A percentile compares a stretch with the other conserved stretches of the same genome.
Evolutionary conservation across 2,888 invertebrate genomes (phyloP).

Genomic region (Epirrhoe alternata): DNA sequence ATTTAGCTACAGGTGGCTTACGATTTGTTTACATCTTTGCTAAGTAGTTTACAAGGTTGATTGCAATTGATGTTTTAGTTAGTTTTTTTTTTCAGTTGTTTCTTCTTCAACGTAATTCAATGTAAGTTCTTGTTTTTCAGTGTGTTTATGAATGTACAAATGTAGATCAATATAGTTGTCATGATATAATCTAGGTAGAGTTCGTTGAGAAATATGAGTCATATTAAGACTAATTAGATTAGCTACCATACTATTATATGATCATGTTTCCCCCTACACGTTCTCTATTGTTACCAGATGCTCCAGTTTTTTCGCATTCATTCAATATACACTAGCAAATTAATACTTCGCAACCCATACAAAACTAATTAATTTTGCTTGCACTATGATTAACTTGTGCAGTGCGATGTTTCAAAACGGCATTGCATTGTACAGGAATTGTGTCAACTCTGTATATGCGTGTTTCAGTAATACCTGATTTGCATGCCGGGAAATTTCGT

Average conservation of each 20-base stretch:
- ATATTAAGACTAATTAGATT: neutral
- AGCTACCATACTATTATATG: neutral
- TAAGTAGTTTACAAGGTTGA: slow-evolving; percentile 43
- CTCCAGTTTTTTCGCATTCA: slow-evolving; percentile 27
- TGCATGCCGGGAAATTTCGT: slow-evolving; percentile 21
- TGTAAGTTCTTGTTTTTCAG: too few species aligned
- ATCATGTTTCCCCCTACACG: neutral
- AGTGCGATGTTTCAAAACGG: slow-evolving; percentile 41
- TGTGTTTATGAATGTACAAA: too few species aligned
- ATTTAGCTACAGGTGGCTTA: slow-evolving; percentile 35
- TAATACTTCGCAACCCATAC: slow-evolving; percentile 29
- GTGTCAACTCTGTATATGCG: slow-evolving; percentile 38
- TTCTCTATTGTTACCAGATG: slow-evolving; percentile 21
- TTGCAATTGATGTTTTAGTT: slow-evolving; percentile 28
- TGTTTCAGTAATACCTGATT: slow-evolving; percentile 26
- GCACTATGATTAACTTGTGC: slow-evolving; percentile 42
- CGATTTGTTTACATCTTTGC: slow-evolving; percentile 37
- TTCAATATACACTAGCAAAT: slow-evolving; percentile 28
- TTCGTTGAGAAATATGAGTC: too few species aligned
- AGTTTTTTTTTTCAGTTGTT: slow-evolving; percentile 3
- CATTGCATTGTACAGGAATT: slow-evolving; percentile 40
- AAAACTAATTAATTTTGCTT: slow-evolving; percentile 42
- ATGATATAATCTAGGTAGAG: too few species aligned
- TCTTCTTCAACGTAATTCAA: neutral
- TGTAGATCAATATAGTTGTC: too few species aligned